phyloP scores from a whole-genome alignment of 2,797 vertebrate genomes.

The Cynodonichthys magdalenae region DNA sequence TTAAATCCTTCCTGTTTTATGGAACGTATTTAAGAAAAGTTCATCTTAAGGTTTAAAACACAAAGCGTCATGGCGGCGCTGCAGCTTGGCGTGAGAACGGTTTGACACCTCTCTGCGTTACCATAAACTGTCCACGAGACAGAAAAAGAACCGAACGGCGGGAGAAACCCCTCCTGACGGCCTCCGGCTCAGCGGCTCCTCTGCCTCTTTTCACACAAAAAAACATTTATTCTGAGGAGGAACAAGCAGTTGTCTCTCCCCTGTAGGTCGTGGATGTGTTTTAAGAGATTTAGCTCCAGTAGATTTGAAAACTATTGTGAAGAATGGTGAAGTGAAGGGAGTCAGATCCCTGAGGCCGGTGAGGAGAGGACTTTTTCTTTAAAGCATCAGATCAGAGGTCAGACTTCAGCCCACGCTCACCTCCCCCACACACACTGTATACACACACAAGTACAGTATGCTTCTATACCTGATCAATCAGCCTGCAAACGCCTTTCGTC shows the following conservation, averaged over 20 bases:
- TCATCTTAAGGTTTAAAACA: neutral
- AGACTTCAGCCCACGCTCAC: conserved; percentile 57
- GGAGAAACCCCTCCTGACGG: conserved; percentile 35
- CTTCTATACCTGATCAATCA: conserved; percentile 38
- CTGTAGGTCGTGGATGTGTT: neutral
- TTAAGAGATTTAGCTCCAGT: too few relatives aligned
- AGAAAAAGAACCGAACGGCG: conserved; percentile 31
- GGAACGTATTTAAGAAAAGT: neutral
- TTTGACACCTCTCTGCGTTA: conserved; percentile 56
- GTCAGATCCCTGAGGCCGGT: conserved; percentile 19
- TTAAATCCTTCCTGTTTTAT: too few relatives aligned
- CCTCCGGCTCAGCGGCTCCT: too few relatives aligned
- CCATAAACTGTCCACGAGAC: conserved; percentile 10
- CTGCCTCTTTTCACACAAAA: too few relatives aligned
- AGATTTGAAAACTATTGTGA: too few relatives aligned
- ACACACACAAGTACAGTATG: conserved; percentile 17
- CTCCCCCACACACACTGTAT: conserved; percentile 30
- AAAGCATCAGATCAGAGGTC: conserved; percentile 63
- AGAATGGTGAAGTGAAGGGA: neutral
- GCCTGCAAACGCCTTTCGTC: conserved; percentile 28
- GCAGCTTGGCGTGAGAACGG: conserved; percentile 25
- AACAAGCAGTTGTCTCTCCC: neutral
- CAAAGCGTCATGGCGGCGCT: neutral
- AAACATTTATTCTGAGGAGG: neutral
- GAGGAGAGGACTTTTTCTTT: conserved; percentile 24